phyloP scores from a whole-genome alignment of 2,888 invertebrate genomes.

The Slavum lentiscoides region DNA sequence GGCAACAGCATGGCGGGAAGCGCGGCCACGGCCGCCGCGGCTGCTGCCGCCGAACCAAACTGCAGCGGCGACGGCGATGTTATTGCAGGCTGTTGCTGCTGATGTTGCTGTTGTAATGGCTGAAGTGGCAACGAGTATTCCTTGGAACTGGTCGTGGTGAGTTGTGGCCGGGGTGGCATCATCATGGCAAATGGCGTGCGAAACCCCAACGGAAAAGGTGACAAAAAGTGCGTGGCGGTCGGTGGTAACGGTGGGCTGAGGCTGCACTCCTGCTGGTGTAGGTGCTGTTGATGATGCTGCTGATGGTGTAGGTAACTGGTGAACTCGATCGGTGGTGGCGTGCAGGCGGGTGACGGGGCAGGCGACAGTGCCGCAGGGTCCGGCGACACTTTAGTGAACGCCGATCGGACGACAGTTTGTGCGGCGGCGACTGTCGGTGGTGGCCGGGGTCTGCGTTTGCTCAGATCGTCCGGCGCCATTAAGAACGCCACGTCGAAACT shows the following conservation, averaged over 20 bases:
- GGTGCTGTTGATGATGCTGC: background rate
- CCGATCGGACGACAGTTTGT: constrained; percentile 65
- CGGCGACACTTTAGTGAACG: constrained; percentile 77
- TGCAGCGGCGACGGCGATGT: constrained; percentile 59
- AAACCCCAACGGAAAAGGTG: constrained; percentile 54
- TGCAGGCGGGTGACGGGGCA: constrained; percentile 37
- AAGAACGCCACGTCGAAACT: constrained; percentile 90
- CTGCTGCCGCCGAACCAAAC: constrained; percentile 58
- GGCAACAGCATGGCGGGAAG: constrained; percentile 78
- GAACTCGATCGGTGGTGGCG: constrained; percentile 44
- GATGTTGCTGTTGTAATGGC: constrained; percentile 55
- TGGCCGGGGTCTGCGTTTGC: constrained; percentile 59
- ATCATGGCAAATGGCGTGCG: constrained; percentile 58
- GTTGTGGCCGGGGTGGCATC: constrained; percentile 59
- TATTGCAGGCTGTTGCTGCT: constrained; percentile 57
- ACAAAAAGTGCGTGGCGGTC: constrained; percentile 51
- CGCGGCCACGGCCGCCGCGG: constrained; percentile 63
- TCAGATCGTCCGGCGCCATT: constrained; percentile 78
- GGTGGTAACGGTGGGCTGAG: constrained; percentile 28
- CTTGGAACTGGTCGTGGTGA: constrained; percentile 60
- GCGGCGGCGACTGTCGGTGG: constrained; percentile 5
- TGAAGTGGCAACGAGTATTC: constrained; percentile 65
- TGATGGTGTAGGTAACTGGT: background rate
- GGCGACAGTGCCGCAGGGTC: constrained; percentile 53
- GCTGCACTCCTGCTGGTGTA: constrained; percentile 25